Percentiles rank a stretch among this genome's conserved stretches.
Evolutionary conservation across 2,888 invertebrate genomes (phyloP).

Genomic region (Germaria angustata): DNA sequence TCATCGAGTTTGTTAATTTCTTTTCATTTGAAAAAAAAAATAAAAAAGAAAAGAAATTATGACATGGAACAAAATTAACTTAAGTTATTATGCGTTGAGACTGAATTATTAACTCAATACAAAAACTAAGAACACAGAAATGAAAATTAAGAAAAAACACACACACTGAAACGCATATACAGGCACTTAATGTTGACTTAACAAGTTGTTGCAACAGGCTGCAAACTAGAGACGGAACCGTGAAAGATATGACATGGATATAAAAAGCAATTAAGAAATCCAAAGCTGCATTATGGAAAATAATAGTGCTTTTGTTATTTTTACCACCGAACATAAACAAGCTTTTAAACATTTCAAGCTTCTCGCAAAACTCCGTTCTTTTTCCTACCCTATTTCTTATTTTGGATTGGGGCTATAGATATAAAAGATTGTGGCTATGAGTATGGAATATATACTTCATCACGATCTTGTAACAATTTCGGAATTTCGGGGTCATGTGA

Average conservation of each 20-base stretch:
- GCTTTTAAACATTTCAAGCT: too few relatives aligned
- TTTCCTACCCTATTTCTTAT: too few relatives aligned
- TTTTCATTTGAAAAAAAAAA: conserved; percentile 1
- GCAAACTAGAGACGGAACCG: background rate
- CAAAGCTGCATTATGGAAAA: too few relatives aligned
- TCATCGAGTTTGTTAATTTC: background rate
- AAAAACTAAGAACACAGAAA: conserved; percentile 12
- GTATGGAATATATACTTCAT: too few relatives aligned
- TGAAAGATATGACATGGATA: background rate
- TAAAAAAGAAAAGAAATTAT: background rate
- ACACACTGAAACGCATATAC: background rate
- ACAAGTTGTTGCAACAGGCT: conserved; percentile 37
- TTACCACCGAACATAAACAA: too few relatives aligned
- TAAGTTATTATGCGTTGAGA: conserved; percentile 60
- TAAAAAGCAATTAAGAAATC: too few relatives aligned
- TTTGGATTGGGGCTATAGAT: too few relatives aligned
- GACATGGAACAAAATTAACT: conserved; percentile 52
- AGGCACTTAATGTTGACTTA: conserved; percentile 9
- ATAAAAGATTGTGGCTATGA: too few relatives aligned
- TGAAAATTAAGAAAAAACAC: background rate
- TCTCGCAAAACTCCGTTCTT: too few relatives aligned
- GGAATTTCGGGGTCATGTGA: too few relatives aligned
- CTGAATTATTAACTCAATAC: conserved; percentile 54
- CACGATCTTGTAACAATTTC: too few relatives aligned
- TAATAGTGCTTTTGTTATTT: too few relatives aligned